Percentiles rank a stretch among this genome's conserved stretches.
phyloP scores from a whole-genome alignment of 2,113 vertebrate species.

The Brachirus orientalis region DNA sequence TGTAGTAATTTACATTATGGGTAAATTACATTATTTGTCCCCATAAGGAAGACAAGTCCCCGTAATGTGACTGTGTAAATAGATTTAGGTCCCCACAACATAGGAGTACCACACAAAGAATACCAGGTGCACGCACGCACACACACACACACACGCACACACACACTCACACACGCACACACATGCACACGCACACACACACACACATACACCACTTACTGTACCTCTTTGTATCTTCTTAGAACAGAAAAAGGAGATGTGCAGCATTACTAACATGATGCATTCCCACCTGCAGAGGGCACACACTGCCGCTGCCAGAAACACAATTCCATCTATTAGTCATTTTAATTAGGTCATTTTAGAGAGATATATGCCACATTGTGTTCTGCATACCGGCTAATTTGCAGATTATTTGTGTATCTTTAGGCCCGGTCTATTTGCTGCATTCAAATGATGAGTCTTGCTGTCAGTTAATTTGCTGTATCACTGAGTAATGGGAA shows the following conservation, averaged over 20 bases:
- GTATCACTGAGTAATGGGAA: constrained; percentile 5
- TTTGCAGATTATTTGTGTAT: neutral
- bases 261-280: constrained; percentile 22
- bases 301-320: constrained; percentile 1
- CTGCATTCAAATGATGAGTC: constrained; percentile 6
- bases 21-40: too few species aligned
- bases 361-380: neutral
- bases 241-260: neutral
- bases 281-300: constrained; percentile 48
- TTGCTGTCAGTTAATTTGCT: constrained; percentile 3
- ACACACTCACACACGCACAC: too few species aligned
- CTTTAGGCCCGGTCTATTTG: neutral
- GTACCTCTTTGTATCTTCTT: too few species aligned
- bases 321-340: neutral
- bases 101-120: too few species aligned
- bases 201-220: too few species aligned
- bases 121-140: too few species aligned
- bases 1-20: too few species aligned
- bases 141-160: too few species aligned
- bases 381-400: neutral
- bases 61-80: too few species aligned
- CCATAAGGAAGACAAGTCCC: too few species aligned
- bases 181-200: too few species aligned
- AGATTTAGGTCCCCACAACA: too few species aligned
- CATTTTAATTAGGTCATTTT: constrained; percentile 4